These are phyloP conservation scores for Carpatolechia fugitivella DNA, from an alignment of 2,888 invertebrate genomes.

Conservation along the genomic window DNA sequence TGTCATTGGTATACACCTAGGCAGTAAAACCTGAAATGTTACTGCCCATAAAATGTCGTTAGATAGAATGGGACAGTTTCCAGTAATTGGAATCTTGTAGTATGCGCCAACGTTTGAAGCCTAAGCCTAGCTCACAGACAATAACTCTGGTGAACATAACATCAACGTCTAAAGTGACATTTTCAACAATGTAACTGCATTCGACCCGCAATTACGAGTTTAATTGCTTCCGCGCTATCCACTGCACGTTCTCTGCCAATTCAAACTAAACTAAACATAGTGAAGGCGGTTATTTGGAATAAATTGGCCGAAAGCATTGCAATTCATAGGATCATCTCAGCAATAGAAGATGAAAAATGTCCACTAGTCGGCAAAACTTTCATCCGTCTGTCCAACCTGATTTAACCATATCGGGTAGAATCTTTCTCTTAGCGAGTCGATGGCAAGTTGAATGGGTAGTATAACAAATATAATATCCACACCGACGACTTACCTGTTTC, in stretches of 20 bases:
- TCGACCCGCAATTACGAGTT: constrained; percentile 19
- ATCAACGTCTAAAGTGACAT: constrained; percentile 9
- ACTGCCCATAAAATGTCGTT: no score
- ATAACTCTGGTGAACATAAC: constrained; percentile 2
- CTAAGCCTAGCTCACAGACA: background rate
- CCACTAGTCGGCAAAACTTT: background rate
- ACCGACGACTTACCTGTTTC: no score
- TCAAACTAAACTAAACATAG: constrained; percentile 11
- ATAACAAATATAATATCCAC: no score
- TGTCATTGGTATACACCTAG: no score
- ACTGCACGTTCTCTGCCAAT: constrained; percentile 19
- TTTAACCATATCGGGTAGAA: no score
- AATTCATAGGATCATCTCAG: background rate
- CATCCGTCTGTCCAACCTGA: no score
- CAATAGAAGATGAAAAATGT: background rate
- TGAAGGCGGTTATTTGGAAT: constrained; percentile 17
- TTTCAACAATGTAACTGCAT: constrained; percentile 16
- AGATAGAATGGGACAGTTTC: no score
- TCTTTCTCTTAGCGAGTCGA: no score
- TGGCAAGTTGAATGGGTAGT: no score
- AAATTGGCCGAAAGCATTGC: constrained; percentile 5
- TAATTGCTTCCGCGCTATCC: constrained; percentile 20
- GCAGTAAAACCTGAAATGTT: no score
- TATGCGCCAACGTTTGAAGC: background rate
- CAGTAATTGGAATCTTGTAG: no score